These are phyloP conservation scores for Nezara viridula DNA, from an alignment of 2,888 invertebrate genomes.

Conservation along the genomic window DNA sequence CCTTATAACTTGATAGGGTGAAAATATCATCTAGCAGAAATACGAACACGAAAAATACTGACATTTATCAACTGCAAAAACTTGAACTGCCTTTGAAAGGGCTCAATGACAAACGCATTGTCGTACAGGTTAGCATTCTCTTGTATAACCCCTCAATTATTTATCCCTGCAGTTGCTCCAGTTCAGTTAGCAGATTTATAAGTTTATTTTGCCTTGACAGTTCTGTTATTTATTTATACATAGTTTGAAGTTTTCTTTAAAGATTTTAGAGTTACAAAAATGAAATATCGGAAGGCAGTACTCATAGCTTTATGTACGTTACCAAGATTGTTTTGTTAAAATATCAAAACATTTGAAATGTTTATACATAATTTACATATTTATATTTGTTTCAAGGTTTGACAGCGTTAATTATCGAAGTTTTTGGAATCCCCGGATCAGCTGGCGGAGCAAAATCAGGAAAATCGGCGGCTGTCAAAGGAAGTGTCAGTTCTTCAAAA, in stretches of 20 bases:
- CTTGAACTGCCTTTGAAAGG: constrained; percentile 18
- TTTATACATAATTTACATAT: background rate
- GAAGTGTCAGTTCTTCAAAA: constrained; percentile 22
- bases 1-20: background rate
- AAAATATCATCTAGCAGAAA: background rate
- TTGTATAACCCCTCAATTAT: constrained; percentile 1
- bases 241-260: background rate
- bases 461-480: background rate
- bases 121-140: constrained; percentile 50
- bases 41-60: background rate
- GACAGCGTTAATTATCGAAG: background rate
- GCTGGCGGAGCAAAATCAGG: constrained; percentile 4
- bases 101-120: constrained; percentile 35
- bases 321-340: background rate
- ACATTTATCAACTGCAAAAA: background rate
- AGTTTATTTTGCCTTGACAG: background rate
- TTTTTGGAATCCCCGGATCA: constrained; percentile 9
- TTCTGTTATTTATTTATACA: background rate
- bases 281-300: background rate
- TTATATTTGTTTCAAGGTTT: background rate
- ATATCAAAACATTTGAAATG: background rate
- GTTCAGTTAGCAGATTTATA: background rate
- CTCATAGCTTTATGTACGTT: constrained; percentile 34
- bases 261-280: background rate
- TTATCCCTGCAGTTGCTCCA: background rate